Evolutionary conservation across 2,888 invertebrate species (phyloP).

Genomic region (Willowsia nigromaculata): DNA sequence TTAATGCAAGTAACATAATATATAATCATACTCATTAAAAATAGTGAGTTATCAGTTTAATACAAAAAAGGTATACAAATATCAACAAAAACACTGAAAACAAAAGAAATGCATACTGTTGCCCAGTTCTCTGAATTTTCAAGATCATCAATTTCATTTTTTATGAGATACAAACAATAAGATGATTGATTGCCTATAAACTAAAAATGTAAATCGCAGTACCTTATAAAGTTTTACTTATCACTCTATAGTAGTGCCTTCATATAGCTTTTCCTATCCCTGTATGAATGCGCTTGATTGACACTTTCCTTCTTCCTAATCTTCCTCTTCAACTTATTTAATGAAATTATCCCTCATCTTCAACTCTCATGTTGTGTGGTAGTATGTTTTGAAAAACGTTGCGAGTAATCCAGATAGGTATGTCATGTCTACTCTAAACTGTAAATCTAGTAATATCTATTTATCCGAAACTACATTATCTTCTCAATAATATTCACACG

Average conservation of each 20-base stretch:
- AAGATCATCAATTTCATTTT: conserved; percentile 49
- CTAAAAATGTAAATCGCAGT: not conserved
- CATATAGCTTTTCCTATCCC: not conserved
- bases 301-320: not conserved
- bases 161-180: conserved; percentile 55
- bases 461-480: not conserved
- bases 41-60: not conserved
- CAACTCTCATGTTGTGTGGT: too few relatives aligned
- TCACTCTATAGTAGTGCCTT: not conserved
- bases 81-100: not conserved
- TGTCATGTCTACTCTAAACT: not conserved
- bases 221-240: not conserved
- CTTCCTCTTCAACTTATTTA: not conserved
- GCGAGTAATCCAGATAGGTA: not conserved
- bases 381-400: not conserved
- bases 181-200: not conserved
- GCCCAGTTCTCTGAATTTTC: conserved; percentile 40
- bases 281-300: not conserved
- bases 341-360: too few relatives aligned
- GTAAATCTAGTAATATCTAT: not conserved
- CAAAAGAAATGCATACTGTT: conserved; percentile 54
- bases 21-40: not conserved
- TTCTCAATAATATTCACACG: not conserved
- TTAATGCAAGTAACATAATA: not conserved
- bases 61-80: conserved; percentile 7